Conservation (phyloP, 2,113 vertebrate genomes). For the Lanius ludovicianus region DNA sequence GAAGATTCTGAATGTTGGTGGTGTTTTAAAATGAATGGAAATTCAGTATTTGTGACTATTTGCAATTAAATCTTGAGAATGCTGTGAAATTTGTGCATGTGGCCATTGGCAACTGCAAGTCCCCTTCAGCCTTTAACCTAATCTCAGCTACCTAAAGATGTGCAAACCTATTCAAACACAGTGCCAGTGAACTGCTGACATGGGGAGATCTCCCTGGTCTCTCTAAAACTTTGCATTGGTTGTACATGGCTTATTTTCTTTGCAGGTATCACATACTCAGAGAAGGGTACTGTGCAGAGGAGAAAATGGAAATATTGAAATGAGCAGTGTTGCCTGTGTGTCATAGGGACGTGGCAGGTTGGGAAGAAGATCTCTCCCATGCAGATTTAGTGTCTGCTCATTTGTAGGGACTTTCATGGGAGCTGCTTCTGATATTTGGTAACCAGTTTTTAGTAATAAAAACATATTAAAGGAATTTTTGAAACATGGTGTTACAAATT, state of each 20-base stretch:
- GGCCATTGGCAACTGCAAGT: background rate
- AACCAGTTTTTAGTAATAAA: background rate
- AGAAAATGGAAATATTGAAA: background rate
- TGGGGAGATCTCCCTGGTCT: background rate
- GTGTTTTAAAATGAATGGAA: background rate
- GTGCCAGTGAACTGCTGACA: background rate
- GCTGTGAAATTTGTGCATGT: background rate
- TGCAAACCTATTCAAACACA: background rate
- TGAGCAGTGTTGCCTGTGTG: background rate
- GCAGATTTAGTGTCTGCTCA: background rate
- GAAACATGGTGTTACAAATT: background rate
- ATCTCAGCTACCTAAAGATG: background rate
- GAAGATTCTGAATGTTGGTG: background rate
- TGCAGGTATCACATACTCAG: background rate
- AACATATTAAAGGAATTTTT: background rate
- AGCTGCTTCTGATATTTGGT: background rate
- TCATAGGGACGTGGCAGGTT: background rate
- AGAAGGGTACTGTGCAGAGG: background rate
- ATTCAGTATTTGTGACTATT: background rate
- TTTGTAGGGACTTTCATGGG: background rate
- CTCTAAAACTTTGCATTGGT: background rate
- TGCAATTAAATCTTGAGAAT: background rate
- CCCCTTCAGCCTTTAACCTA: background rate
- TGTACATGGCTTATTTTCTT: background rate
- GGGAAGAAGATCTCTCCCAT: background rate